phyloP scores from a whole-genome alignment of 2,888 invertebrate species.

The Lasioglossum zephyrum region DNA sequence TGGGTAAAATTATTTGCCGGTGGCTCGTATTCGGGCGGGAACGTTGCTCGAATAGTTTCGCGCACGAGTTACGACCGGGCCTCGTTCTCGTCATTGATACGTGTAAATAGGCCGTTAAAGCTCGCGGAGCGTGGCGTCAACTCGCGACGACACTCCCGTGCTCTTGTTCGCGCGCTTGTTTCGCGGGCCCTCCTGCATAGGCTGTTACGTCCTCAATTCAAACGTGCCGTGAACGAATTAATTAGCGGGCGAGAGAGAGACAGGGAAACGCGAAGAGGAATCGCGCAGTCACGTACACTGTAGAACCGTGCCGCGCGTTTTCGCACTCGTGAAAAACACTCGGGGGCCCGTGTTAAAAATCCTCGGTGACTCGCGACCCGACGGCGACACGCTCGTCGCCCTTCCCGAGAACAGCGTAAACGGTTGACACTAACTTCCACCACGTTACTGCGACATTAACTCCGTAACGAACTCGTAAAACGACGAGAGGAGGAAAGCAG shows the following conservation, averaged over 20 bases:
- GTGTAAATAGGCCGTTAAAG: neutral
- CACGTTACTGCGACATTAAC: constrained; percentile 21
- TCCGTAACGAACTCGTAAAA: constrained; percentile 28
- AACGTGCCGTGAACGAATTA: constrained; percentile 63
- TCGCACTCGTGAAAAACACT: constrained; percentile 42
- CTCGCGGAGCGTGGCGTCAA: constrained; percentile 1
- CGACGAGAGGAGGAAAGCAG: neutral
- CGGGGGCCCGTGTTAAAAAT: constrained; percentile 1
- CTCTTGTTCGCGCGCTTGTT: constrained; percentile 41
- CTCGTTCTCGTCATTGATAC: neutral
- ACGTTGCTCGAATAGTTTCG: neutral
- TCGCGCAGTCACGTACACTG: neutral
- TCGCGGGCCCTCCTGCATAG: constrained; percentile 40
- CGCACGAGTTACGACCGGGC: neutral
- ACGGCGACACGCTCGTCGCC: neutral
- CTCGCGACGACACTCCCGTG: constrained; percentile 8
- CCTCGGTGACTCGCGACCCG: neutral
- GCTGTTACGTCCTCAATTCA: constrained; percentile 59
- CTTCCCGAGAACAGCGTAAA: neutral
- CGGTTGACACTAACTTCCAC: constrained; percentile 13
- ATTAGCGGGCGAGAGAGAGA: constrained; percentile 43
- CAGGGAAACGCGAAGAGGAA: neutral
- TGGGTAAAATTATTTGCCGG: neutral
- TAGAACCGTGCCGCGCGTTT: constrained; percentile 9
- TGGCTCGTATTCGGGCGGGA: neutral